These are phyloP conservation scores for Drosophila paucipuncta DNA, from an alignment of 2,888 invertebrate genomes.

Conservation along the genomic window DNA sequence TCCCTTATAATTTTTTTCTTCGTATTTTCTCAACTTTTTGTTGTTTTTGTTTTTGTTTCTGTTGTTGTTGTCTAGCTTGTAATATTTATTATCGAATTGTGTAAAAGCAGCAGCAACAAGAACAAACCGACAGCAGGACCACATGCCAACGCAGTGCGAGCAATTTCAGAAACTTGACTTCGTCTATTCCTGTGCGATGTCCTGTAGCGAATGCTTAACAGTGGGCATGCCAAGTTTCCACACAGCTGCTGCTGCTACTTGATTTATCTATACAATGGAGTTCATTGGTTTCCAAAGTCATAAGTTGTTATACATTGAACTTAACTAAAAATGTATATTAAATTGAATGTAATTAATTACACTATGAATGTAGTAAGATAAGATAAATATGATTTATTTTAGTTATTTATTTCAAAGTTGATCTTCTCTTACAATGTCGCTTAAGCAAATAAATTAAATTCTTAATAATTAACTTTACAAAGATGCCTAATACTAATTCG, in stretches of 20 bases:
- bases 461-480: not conserved
- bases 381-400: not conserved
- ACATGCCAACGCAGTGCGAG: constrained; percentile 69
- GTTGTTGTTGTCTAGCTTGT: constrained; percentile 75
- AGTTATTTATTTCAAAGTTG: not conserved
- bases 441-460: not conserved
- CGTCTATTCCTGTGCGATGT: constrained; percentile 30
- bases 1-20: constrained; percentile 13
- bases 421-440: not conserved
- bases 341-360: not conserved
- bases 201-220: constrained; percentile 15
- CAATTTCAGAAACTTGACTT: constrained; percentile 66
- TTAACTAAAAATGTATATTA: not conserved
- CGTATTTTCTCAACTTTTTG: constrained; percentile 6
- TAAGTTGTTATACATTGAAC: not conserved
- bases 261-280: not conserved
- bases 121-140: constrained; percentile 18
- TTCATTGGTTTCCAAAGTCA: not conserved
- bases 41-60: constrained; percentile 42
- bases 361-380: not conserved
- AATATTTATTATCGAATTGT: constrained; percentile 80
- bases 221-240: not conserved
- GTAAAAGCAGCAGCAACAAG: constrained; percentile 46
- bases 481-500: not conserved
- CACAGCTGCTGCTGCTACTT: not conserved